phyloP scores from a whole-genome alignment of 2,113 vertebrate species.

The Dasypus novemcinctus region DNA sequence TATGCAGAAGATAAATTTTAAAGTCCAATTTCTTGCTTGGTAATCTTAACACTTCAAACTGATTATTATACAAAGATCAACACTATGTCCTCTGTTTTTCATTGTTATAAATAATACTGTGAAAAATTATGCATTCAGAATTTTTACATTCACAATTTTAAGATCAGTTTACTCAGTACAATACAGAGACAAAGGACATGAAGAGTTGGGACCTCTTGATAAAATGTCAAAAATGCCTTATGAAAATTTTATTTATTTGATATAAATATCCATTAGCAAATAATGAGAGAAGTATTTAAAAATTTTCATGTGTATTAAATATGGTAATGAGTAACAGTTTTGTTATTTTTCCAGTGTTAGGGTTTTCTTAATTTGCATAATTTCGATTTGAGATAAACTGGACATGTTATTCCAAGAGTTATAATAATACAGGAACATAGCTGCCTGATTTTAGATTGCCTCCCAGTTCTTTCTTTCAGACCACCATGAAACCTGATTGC shows the following conservation, averaged over 20 bases:
- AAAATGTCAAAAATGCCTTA: not conserved
- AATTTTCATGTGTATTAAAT: not conserved
- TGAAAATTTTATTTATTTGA: not conserved
- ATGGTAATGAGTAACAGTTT: not conserved
- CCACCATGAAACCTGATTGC: not conserved
- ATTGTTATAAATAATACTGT: not conserved
- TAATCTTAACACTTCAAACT: not conserved
- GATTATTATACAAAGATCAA: not conserved
- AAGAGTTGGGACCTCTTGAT: not conserved
- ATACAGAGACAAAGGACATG: not conserved
- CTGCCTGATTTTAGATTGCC: not conserved
- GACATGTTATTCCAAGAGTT: not conserved
- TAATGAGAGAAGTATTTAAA: not conserved
- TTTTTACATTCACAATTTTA: not conserved
- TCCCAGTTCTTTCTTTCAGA: not conserved
- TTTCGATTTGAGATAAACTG: not conserved
- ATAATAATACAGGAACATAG: not conserved
- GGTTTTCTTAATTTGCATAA: not conserved
- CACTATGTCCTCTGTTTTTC: not conserved
- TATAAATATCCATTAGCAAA: not conserved
- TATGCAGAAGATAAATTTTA: not conserved
- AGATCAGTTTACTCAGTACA: not conserved
- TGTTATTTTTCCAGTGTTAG: not conserved
- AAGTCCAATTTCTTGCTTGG: not conserved
- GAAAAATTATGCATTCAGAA: not conserved